Conservation (phyloP, 1,140 invertebrate genomes). For the Hesperophylax magnus region DNA sequence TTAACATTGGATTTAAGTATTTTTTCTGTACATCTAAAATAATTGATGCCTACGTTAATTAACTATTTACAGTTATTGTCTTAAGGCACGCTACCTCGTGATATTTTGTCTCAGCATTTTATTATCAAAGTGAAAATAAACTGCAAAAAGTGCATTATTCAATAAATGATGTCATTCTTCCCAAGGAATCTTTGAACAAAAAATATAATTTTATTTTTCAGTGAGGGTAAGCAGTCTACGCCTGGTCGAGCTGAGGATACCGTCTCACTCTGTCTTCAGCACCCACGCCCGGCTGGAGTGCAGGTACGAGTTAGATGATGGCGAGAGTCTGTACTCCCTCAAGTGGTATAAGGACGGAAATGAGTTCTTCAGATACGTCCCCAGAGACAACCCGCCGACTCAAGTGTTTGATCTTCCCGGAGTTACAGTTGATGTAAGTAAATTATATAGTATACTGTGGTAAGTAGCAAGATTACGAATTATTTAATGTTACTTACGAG, state of each 20-base stretch:
- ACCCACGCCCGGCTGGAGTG: conserved; percentile 80
- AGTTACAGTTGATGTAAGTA: conserved; percentile 86
- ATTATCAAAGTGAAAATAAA: no score
- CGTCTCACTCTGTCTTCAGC: conserved; percentile 77
- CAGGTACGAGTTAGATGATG: conserved; percentile 84
- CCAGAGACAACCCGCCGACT: conserved; percentile 79
- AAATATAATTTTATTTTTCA: conserved; percentile 36
- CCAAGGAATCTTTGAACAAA: no score
- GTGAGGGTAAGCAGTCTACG: conserved; percentile 68
- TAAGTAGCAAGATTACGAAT: no score
- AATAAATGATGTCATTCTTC: no score
- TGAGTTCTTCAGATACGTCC: conserved; percentile 89
- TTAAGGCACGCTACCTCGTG: no score
- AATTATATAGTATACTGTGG: background rate
- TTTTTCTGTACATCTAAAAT: no score
- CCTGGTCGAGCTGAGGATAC: conserved; percentile 77
- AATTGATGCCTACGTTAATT: no score
- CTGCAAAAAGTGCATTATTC: no score
- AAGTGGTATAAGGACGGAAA: conserved; percentile 92
- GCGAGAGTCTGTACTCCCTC: conserved; percentile 85
- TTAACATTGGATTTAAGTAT: no score
- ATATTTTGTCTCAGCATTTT: no score
- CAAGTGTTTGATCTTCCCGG: conserved; percentile 82
- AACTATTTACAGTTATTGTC: no score
- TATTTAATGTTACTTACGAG: no score